phyloP scores from a whole-genome alignment of 2,888 invertebrate genomes.

The Caenorhabditis becei region DNA sequence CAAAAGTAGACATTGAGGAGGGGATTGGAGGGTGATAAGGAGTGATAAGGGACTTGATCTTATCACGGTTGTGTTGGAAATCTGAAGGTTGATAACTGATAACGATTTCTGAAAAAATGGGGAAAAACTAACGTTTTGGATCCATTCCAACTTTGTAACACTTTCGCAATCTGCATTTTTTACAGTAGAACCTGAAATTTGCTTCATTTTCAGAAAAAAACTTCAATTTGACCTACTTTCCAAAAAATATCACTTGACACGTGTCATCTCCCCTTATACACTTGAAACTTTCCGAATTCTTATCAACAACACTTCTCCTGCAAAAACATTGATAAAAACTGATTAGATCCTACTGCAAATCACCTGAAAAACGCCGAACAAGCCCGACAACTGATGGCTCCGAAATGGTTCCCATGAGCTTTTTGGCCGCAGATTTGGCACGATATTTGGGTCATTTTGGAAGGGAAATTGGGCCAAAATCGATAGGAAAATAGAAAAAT shows the following conservation, averaged over 20 bases:
- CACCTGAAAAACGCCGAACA: slow-evolving; percentile 32
- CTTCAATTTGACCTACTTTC: slow-evolving; percentile 16
- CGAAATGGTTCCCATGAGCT: slow-evolving; percentile 37
- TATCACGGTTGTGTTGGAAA: slow-evolving; percentile 36
- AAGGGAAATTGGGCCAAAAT: neutral
- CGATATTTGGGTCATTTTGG: slow-evolving; percentile 6
- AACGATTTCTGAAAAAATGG: neutral
- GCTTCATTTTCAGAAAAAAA: neutral
- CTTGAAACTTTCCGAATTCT: slow-evolving; percentile 13
- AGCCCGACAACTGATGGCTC: slow-evolving; percentile 29
- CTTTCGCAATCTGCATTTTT: slow-evolving; percentile 30
- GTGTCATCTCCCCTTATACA: slow-evolving; percentile 27
- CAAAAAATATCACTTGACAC: slow-evolving; percentile 7
- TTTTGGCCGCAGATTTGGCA: slow-evolving; percentile 27
- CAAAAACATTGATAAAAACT: no score
- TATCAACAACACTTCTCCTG: slow-evolving; percentile 21
- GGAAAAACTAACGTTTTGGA: slow-evolving; percentile 17
- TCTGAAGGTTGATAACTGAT: slow-evolving; percentile 14
- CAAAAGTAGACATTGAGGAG: slow-evolving; percentile 19
- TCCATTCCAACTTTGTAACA: slow-evolving; percentile 34
- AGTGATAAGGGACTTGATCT: slow-evolving; percentile 17
- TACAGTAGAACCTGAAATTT: slow-evolving; percentile 28
- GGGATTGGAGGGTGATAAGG: neutral
- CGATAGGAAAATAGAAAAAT: neutral
- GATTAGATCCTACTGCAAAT: no score